Evolutionary conservation across 23 tunicate genomes (phyloP).

Genomic region (Styela clava): DNA sequence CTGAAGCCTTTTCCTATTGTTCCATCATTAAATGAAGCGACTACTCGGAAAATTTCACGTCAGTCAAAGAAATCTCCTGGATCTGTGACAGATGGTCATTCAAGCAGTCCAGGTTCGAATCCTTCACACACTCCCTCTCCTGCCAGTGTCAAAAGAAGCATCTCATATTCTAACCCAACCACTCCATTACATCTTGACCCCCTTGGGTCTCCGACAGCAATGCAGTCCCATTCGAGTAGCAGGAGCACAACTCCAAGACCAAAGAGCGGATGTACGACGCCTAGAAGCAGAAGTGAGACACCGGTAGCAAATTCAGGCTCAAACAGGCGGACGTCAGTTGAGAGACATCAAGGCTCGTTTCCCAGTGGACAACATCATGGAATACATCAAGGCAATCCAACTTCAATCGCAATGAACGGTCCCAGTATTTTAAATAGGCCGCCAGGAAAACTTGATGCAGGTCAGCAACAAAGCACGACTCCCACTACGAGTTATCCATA

Average conservation of each 20-base stretch:
- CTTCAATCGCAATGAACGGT: background rate
- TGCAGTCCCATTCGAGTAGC: constrained; percentile 16
- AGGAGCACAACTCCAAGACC: constrained; percentile 58
- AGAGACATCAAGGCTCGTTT: background rate
- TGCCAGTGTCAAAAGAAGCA: constrained; percentile 19
- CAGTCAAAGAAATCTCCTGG: constrained; percentile 67
- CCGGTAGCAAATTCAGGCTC: constrained; percentile 7
- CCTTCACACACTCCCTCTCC: constrained; percentile 64
- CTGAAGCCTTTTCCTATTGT: background rate
- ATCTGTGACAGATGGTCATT: constrained; percentile 47
- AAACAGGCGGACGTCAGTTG: background rate
- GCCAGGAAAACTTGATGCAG: background rate
- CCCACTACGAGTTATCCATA: background rate
- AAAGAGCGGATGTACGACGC: constrained; percentile 12
- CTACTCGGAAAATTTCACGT: constrained; percentile 14
- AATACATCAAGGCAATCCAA: background rate
- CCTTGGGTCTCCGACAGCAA: constrained; percentile 46
- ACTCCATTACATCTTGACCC: constrained; percentile 31
- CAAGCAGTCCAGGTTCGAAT: constrained; percentile 60
- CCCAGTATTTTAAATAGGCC: constrained; percentile 2
- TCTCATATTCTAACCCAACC: constrained; percentile 17
- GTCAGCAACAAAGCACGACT: background rate
- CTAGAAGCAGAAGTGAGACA: background rate
- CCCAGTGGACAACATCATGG: background rate
- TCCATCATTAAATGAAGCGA: background rate